phyloP scores from a whole-genome alignment of 1,140 invertebrate species.

The Drosophila melanica region DNA sequence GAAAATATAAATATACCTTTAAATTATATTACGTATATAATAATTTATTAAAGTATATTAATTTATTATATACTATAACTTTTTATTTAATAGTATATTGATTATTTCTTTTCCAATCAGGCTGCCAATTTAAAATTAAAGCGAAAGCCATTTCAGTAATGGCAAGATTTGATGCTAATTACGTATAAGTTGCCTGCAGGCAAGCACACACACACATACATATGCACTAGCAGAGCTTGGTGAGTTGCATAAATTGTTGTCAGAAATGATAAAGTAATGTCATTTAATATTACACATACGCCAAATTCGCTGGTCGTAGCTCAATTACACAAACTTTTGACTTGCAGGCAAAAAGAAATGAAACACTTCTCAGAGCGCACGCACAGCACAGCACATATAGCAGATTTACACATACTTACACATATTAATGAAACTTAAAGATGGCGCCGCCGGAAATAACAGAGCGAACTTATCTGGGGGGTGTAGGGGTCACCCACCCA shows the following conservation, averaged over 20 bases:
- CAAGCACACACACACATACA: background rate
- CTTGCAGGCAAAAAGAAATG: slow-evolving; percentile 37
- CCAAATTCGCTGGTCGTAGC: slow-evolving; percentile 23
- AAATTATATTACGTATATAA: too few relatives aligned
- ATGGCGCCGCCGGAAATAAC: slow-evolving; percentile 74
- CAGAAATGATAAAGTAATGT: slow-evolving; percentile 75
- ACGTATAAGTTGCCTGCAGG: background rate
- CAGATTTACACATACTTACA: slow-evolving; percentile 59
- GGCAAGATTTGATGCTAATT: slow-evolving; percentile 13
- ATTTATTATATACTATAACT: too few relatives aligned
- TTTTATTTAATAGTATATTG: too few relatives aligned
- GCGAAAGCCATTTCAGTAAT: slow-evolving; percentile 43
- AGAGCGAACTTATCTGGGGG: slow-evolving; percentile 41
- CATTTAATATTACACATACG: slow-evolving; percentile 71
- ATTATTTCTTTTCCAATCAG: slow-evolving; percentile 43
- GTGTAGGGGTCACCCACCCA: background rate
- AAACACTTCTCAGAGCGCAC: slow-evolving; percentile 39
- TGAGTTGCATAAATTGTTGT: slow-evolving; percentile 44
- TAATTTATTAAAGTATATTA: too few relatives aligned
- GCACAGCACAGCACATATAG: slow-evolving; percentile 18
- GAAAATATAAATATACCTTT: too few relatives aligned
- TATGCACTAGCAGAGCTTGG: background rate
- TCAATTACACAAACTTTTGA: slow-evolving; percentile 74
- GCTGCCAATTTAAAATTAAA: slow-evolving; percentile 54
- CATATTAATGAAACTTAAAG: slow-evolving; percentile 68